Conservation (phyloP, 2,113 vertebrate genomes). For the Eurystomus gularis region DNA sequence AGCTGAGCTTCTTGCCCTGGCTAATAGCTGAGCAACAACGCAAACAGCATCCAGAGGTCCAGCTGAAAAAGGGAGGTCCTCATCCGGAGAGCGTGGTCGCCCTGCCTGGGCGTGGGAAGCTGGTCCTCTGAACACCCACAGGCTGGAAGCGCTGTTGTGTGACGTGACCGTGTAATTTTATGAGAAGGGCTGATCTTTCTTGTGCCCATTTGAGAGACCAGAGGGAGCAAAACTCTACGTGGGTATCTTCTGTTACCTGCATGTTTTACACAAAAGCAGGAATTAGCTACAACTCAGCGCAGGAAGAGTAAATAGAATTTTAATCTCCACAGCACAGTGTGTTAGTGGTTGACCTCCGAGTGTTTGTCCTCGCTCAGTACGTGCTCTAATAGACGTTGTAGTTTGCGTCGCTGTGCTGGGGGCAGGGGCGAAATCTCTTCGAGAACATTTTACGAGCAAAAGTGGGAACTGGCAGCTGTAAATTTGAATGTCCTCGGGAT, state of each 20-base stretch:
- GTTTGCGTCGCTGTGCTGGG: neutral
- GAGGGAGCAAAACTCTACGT: neutral
- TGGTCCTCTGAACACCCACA: neutral
- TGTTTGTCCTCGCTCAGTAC: neutral
- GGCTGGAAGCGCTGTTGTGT: neutral
- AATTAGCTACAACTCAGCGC: neutral
- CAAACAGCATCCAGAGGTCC: neutral
- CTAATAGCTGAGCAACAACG: rapidly evolving
- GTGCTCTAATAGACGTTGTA: neutral
- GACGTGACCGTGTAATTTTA: rapidly evolving
- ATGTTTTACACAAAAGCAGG: neutral
- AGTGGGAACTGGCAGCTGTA: neutral
- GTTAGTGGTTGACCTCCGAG: neutral
- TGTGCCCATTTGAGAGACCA: neutral
- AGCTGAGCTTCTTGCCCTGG: neutral
- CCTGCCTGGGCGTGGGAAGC: neutral
- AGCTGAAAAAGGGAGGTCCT: neutral
- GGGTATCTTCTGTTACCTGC: neutral
- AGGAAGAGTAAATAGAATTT: neutral
- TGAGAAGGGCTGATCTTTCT: neutral
- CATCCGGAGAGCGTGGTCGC: neutral
- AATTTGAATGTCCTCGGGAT: neutral
- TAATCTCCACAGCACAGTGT: neutral
- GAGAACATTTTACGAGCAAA: neutral
- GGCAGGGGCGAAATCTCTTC: neutral